Base-by-base conservation (phyloP, 1,140 invertebrate species). In the Heterodera carotae region DNA sequence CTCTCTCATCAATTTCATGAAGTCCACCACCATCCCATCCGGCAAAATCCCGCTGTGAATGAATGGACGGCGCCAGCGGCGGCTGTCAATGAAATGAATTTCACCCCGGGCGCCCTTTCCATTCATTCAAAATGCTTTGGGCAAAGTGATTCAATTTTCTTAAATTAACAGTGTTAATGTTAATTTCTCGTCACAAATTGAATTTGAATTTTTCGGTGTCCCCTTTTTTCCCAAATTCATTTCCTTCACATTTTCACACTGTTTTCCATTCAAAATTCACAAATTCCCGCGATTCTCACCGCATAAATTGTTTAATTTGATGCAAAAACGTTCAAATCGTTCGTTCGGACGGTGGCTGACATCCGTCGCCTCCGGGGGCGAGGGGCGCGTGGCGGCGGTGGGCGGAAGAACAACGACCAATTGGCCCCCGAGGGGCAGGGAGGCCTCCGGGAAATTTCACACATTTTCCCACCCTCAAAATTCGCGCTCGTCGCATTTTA, bases 111-210 rank as follows among this genome's bases (percentile, higher is more conserved):
- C 48, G 22, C 22, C 22, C 22, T 53, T 22, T 53, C 18, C 48
- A 15, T 5, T 22, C 4, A 10, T 69, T 69, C n/a, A 27, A 69
- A 69, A 69, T 15, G 6, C n/a, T 31, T n/a, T 8, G 31, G n/a
- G n/a, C 25, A 31, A 69, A 69, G n/a, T 69, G 22, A 36, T 2
- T 18, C 64, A 27, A 69, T 39, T 69, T 69, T 69, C 25, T 29
- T 29, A 3, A 69, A 69, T 8, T 39, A n/a, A 39, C 15, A 67
- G 31, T 69, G 34, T 6, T 22, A 69, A 69, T 69, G n/a, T 29
- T 22, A 39, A 25, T 29, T 69, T 25, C n/a, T 69, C 10, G 2
- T 69, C 10, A 2, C 43, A 7, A 18, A 67, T 27, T 29, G 67
- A 25, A 68, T 69, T 69, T 27, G 34, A 7, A 39, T 69, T 31